Evolutionary conservation across 2,888 invertebrate genomes (phyloP).

Genomic region (Eilema depressum): DNA sequence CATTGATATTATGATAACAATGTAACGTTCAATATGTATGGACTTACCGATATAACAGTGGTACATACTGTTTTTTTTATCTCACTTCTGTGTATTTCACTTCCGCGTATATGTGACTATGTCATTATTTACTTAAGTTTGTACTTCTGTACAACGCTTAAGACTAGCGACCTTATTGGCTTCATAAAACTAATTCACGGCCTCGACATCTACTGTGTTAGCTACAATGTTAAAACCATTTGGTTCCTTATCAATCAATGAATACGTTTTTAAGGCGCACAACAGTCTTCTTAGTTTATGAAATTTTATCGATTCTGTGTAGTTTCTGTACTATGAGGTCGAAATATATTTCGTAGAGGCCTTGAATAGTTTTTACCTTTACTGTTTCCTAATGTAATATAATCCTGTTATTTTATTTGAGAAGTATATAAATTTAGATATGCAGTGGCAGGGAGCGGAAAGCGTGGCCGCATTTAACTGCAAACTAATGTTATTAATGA

Average conservation of each 20-base stretch:
- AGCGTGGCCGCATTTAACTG: slow-evolving; percentile 29
- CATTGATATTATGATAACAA: slow-evolving; percentile 49
- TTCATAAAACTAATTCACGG: background rate
- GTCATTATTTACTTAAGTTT: background rate
- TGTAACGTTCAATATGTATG: slow-evolving; percentile 12
- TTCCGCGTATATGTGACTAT: background rate
- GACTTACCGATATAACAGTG: slow-evolving; percentile 9
- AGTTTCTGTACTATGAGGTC: too few relatives aligned
- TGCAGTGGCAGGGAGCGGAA: slow-evolving; percentile 7
- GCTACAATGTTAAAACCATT: slow-evolving; percentile 29
- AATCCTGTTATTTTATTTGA: slow-evolving; percentile 3
- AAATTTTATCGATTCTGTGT: background rate
- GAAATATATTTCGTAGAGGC: background rate
- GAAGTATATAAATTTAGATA: slow-evolving; percentile 4
- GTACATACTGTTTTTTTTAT: slow-evolving; percentile 17
- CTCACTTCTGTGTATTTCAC: slow-evolving; percentile 5
- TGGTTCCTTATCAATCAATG: slow-evolving; percentile 20
- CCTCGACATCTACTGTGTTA: background rate
- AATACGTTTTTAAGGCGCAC: background rate
- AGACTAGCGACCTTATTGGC: background rate
- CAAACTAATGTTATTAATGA: slow-evolving; percentile 38
- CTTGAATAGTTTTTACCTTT: background rate
- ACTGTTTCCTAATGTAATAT: background rate
- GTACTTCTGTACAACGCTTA: background rate
- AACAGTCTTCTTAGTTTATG: background rate